Percentiles rank a stretch among this genome's conserved stretches.
These are phyloP conservation scores for Crypturellus undulatus DNA, from an alignment of 2,113 vertebrate genomes.

Conservation along the genomic window DNA sequence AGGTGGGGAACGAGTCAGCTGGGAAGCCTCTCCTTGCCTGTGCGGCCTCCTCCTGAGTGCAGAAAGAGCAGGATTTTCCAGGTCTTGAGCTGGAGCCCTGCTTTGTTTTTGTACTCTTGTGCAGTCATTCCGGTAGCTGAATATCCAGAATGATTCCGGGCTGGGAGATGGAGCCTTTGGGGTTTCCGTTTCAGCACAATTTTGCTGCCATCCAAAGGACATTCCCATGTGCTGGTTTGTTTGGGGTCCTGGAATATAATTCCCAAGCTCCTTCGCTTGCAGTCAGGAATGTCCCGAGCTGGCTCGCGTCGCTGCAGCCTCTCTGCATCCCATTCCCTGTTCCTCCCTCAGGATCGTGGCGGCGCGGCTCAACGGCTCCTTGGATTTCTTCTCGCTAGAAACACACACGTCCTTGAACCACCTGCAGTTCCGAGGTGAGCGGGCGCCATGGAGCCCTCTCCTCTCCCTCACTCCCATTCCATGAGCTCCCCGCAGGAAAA, in stretches of 20 bases:
- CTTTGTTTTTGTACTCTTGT: neutral
- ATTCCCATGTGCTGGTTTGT: accelerated
- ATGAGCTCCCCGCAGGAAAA: accelerated
- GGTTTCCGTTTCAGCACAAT: neutral
- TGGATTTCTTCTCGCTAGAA: constrained; percentile 95
- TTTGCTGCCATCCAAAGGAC: neutral
- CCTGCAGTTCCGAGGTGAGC: constrained; percentile 90
- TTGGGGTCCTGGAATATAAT: accelerated
- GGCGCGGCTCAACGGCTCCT: constrained; percentile 90
- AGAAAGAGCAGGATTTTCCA: accelerated
- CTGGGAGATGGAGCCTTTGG: neutral
- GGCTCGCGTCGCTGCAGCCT: neutral
- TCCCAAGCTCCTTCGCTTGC: accelerated
- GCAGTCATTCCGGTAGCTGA: neutral
- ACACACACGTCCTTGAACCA: constrained; percentile 85
- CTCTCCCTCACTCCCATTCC: neutral
- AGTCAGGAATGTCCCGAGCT: neutral
- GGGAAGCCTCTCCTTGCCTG: neutral
- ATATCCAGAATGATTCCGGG: neutral
- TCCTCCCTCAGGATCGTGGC: constrained; percentile 87
- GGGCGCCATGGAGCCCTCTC: accelerated
- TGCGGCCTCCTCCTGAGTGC: accelerated
- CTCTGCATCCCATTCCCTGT: no score
- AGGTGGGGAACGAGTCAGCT: neutral
- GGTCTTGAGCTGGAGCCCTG: neutral